Evolutionary conservation across 2,113 vertebrate genomes (phyloP), one percentile per base, ranked within the genome.

Genomic region (Callorhinus ursinus): DNA sequence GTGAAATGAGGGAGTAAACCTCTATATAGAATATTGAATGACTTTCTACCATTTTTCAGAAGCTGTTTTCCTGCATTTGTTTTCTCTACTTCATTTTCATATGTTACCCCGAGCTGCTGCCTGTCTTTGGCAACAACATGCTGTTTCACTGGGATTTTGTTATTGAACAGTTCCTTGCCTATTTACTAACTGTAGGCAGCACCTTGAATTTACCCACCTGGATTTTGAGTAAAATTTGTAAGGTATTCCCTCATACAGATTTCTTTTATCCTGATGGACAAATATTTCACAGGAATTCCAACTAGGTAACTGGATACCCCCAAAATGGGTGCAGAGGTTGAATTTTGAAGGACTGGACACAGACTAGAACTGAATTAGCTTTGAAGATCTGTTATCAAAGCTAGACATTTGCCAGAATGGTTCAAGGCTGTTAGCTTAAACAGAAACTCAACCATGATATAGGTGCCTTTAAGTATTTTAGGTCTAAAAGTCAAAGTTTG

Each of bases 31-130:
- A 4, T 61, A 33, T 13, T n/a, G 6, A 74, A 33, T 15, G 19
- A 26, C 55, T 97, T 74, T 51, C 39, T 36, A 36, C 39, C 1
- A 6, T 67, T 93, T 86, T 83, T 61, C 53, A 61, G 51, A 59
- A 90, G 63, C 31, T 57, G 13, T 63, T 95, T 88, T 79, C 28
- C 49, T 72, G 4, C 36, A 8, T 86, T 76, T 86, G 46, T 81
- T 94, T 90, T 67, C 88, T 57, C 7, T 42, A 57, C 69, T 94
- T 92, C 18, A 26, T 95, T 95, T 92, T 93, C 61, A 89, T 77
- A 28, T 36, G 18, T 61, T 33, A 46, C 42, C n/a, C 46, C 16
- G 39, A 95, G 55, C 24, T 95, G 24, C 53, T 88, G 36, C 24
- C 49, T 76, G 5, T 46, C 36, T 22, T 76, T 92, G 77, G 65